These are phyloP conservation scores for Mamestra configurata DNA, from an alignment of 1,140 invertebrate genomes.

Conservation along the genomic window DNA sequence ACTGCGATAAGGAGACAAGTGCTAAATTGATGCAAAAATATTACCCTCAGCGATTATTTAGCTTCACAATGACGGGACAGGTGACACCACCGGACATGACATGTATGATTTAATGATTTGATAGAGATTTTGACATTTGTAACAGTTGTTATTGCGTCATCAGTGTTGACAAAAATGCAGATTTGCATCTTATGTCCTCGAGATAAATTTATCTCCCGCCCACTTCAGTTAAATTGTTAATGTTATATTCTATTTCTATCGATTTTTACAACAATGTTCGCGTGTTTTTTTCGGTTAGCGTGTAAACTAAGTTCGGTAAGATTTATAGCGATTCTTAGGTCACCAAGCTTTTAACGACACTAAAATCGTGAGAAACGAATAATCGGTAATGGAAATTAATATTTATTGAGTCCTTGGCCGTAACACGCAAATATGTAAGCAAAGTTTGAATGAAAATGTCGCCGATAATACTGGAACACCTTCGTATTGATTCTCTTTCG, in stretches of 20 bases:
- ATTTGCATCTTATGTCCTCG: constrained; percentile 11
- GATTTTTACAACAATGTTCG: constrained; percentile 32
- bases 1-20: background rate
- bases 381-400: constrained; percentile 24
- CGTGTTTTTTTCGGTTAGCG: constrained; percentile 19
- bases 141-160: background rate
- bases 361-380: constrained; percentile 5
- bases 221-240: constrained; percentile 6
- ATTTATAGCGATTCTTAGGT: constrained; percentile 26
- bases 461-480: background rate
- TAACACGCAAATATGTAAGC: constrained; percentile 9
- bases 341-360: constrained; percentile 12
- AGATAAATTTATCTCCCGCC: constrained; percentile 36
- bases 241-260: constrained; percentile 3
- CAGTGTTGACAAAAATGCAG: background rate
- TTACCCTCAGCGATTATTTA: background rate
- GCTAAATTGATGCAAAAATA: constrained; percentile 9
- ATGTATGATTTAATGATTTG: background rate
- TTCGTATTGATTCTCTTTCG: constrained; percentile 34
- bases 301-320: constrained; percentile 12
- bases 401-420: constrained; percentile 9
- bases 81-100: too few relatives aligned
- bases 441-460: constrained; percentile 37
- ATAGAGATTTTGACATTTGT: background rate
- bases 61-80: background rate